Base-by-base conservation (phyloP, 2,797 vertebrate genomes). In the Tinamus major region DNA sequence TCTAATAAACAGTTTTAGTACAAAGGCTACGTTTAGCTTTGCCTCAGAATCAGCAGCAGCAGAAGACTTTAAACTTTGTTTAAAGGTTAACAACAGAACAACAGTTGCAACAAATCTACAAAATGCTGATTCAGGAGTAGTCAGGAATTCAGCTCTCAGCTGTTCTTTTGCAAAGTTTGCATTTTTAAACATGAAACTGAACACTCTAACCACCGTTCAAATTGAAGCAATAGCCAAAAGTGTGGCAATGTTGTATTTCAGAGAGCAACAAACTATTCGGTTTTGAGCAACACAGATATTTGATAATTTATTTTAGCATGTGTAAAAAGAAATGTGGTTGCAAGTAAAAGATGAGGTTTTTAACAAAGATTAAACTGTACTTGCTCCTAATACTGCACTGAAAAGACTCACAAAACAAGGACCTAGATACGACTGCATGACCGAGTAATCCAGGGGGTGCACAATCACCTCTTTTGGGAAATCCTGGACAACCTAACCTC, bases 61-160 rank as follows among this genome's bases (percentile, higher is more conserved):
- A 76, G 33, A 86, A 95, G 85, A 96, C 95, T 96, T 96, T 95
- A 96, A 96, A 96, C 96, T 31, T 82, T 37, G 93, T 91, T 91
- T 87, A 95, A 95, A 94, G 90, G 94, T 96, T 93, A 96, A 94
- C 74, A 88, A 20, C 37, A 84, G 79, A 88, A 23, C 33, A 84
- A 78, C 8, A 80, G 56, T 83, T 91, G 89, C 89, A 90, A 51
- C 79, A 83, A 71, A 75, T 65, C 33, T 21, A 84, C 51, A 94
- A 94, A 95, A 93, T 35, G 89, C 94, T 82, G 71, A 82, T 80
- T 93, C 95, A 95, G 92, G 61, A 94, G n/a, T 44, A 75, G 61
- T 58, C 82, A 75, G 48, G 39, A 89, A 82, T 93, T 95, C 86
- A 95, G 33, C 70, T 82, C 31, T 77, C 39, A 0, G 3, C 44